Evolutionary conservation across 2,888 invertebrate genomes (phyloP).

Genomic region (Steinernema carpocapsae): DNA sequence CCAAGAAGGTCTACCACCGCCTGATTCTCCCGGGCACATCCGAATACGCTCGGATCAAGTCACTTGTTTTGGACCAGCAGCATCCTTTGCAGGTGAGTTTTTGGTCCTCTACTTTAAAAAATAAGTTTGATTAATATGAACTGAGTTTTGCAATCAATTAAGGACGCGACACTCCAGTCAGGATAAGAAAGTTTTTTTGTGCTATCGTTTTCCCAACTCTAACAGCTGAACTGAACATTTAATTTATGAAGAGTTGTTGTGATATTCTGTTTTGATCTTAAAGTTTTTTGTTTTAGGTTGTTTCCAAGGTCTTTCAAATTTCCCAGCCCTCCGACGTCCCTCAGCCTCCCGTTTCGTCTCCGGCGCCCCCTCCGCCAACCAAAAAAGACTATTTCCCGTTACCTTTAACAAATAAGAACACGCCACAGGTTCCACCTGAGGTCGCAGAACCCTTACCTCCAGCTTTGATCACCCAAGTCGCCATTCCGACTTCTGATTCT

Average conservation of each 20-base stretch:
- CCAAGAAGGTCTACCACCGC: background rate
- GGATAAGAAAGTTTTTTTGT: no score
- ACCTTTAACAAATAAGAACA: no score
- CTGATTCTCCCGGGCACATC: background rate
- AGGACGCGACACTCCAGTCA: no score
- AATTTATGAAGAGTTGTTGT: no score
- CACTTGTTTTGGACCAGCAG: background rate
- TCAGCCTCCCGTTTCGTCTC: background rate
- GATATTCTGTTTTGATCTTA: no score
- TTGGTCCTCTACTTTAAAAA: no score
- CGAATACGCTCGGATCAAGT: constrained; percentile 1
- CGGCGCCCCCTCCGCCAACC: background rate
- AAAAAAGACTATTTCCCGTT: no score
- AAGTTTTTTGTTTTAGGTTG: no score
- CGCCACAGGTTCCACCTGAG: no score
- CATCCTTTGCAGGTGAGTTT: background rate
- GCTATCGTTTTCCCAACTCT: no score
- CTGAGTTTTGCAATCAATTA: background rate
- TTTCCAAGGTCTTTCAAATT: background rate
- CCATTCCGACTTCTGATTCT: background rate
- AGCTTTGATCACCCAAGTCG: background rate
- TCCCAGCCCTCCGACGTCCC: background rate
- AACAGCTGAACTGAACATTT: no score
- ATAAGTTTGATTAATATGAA: background rate
- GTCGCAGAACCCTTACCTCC: no score